Evolutionary conservation across 2,888 invertebrate species (phyloP), one percentile per base, ranked within the genome.

Genomic region (Epinotia ramella): DNA sequence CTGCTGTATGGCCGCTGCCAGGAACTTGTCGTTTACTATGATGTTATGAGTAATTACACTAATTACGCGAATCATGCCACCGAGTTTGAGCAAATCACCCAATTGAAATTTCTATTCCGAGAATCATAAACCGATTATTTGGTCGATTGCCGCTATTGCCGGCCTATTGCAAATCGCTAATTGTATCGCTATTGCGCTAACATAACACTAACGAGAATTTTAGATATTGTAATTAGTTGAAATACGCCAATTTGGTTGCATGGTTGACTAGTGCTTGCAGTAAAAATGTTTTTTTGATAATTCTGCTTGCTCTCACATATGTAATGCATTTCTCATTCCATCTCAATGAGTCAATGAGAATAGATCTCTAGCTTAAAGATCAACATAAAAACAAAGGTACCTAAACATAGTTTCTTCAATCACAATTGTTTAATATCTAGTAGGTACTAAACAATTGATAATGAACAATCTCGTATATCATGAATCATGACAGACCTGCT

Each of bases 61-160:
- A n/a, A n/a, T n/a, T n/a, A 73, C 73, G 68, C 24, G 56, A 63
- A 28, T 56, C 62, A 40, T 67, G 57, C 28, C 18, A 44, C 57
- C 63, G 40, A 46, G 24, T 68, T 73, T 67, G 56, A 57, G 63
- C 68, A 73, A 73, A 73, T 73, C 68, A 67, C 67, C 63, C 63
- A 63, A 68, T 73, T 56, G 63, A 16, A 46, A 18, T 33, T 64
- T 56, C 44, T 18, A 33, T 64, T 57, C 57, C 67, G 24, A 44
- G 63, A 63, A 63, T 59, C 24, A 2, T 60, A n/a, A 69, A 60
- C 24, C 69, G 59, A 69, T 69, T 69, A 69, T 60, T 59, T 59
- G 59, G 69, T 20, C n/a, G 44, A 60, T 59, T 44, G 20, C 28
- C n/a, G n/a, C n/a, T 44, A 69, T 68, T 57, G 40, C 40, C 44